Percentiles rank a stretch among this genome's conserved stretches.
These are phyloP conservation scores for Oenanthe melanoleuca DNA, from an alignment of 2,113 vertebrate genomes.

Conservation along the genomic window DNA sequence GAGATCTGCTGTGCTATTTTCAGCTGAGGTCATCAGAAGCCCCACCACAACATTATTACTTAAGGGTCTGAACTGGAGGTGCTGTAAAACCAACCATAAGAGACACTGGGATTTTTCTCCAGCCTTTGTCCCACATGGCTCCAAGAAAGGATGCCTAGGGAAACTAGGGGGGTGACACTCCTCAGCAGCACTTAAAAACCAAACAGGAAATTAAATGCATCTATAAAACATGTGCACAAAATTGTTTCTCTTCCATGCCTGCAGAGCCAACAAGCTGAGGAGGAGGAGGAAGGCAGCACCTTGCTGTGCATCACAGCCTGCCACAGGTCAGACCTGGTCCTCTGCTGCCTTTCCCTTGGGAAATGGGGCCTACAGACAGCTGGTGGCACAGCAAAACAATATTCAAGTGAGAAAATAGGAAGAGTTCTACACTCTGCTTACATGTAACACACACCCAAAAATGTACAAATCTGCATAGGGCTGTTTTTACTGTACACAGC, in stretches of 20 bases:
- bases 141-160: not conserved
- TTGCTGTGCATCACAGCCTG: too few species aligned
- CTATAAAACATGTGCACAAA: not conserved
- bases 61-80: not conserved
- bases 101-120: not conserved
- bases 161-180: not conserved
- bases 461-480: accelerated
- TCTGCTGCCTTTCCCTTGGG: not conserved
- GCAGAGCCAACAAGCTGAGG: not conserved
- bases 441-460: not conserved
- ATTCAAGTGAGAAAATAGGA: not conserved
- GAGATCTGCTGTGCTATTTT: not conserved
- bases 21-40: not conserved
- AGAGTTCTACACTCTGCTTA: not conserved
- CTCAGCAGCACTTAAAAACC: not conserved
- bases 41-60: not conserved
- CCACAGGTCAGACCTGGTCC: not conserved
- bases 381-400: not conserved
- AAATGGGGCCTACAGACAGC: not conserved
- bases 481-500: not conserved
- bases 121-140: not conserved
- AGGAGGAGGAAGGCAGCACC: not conserved
- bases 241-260: not conserved
- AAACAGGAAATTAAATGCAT: not conserved
- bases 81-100: not conserved